These are phyloP conservation scores for Tuta absoluta DNA, from an alignment of 2,888 invertebrate species.

Conservation along the genomic window DNA sequence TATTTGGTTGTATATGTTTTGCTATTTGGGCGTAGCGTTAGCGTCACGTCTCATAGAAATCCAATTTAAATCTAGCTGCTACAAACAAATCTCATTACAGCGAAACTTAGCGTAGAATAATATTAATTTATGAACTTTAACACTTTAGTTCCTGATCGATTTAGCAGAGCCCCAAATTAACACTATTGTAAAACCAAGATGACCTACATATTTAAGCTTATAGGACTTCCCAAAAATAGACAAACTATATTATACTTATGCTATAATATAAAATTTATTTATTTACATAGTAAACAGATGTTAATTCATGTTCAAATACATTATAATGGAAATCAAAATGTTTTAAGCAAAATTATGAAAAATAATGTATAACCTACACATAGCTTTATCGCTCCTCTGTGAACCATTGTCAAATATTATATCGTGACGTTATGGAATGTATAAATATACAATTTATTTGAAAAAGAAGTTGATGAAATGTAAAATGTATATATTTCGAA, in stretches of 20 bases:
- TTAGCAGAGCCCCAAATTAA: slow-evolving; percentile 23
- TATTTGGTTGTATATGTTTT: slow-evolving; percentile 73
- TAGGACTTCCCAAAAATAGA: background rate
- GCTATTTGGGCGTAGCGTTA: slow-evolving; percentile 56
- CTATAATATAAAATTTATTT: slow-evolving; percentile 9
- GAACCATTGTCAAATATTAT: slow-evolving; percentile 15
- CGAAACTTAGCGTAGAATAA: slow-evolving; percentile 44
- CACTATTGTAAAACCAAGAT: slow-evolving; percentile 20
- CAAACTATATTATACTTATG: slow-evolving; percentile 6
- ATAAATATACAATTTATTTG: slow-evolving; percentile 44
- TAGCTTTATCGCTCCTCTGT: slow-evolving; percentile 7
- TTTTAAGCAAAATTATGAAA: slow-evolving; percentile 1
- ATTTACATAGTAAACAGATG: slow-evolving; percentile 3
- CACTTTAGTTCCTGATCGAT: slow-evolving; percentile 61
- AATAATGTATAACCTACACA: background rate
- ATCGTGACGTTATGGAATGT: slow-evolving; percentile 24
- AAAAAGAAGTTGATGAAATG: slow-evolving; percentile 42
- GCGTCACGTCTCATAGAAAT: slow-evolving; percentile 34
- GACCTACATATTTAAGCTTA: background rate
- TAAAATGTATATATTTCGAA: slow-evolving; percentile 64
- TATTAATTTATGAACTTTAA: slow-evolving; percentile 41
- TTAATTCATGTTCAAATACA: slow-evolving; percentile 49
- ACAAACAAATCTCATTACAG: slow-evolving; percentile 42
- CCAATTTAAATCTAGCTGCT: slow-evolving; percentile 33
- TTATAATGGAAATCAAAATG: slow-evolving; percentile 42